Evolutionary conservation across 1,140 invertebrate genomes (phyloP), one percentile per base, ranked within the genome.

Genomic region (Nasonia vitripennis): DNA sequence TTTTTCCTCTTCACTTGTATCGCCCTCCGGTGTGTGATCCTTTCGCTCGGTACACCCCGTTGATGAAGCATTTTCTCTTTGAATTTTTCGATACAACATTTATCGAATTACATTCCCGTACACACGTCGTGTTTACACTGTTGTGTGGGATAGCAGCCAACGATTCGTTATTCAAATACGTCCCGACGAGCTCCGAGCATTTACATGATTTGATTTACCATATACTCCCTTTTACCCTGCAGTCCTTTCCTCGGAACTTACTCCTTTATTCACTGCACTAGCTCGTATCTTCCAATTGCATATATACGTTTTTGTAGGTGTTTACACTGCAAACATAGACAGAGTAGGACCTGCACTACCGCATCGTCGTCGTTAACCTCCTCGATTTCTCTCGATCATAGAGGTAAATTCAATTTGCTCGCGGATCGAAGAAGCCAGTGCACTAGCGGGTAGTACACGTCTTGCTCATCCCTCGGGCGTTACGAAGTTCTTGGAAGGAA

Each of bases 371-470:
- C 68, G 68, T 71, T 71, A 71, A 31, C 27, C 20, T 27, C 68
- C 20, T 70, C 67, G 67, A 70, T 70, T 27, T 31, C 4, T 31
- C 71, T 11, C 37, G 73, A 75, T 75, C 73, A 75, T 41, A 75
- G 31, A 75, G 14, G 34, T 34, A n/a, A 75, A 75, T 41, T 75
- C 20, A 45, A 75, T 75, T 75, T 45, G 37, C 27, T 10, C 73
- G 23, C 6, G 34, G 55, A 75, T 75, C 73, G 73, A 75, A 75
- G 11, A n/a, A 41, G 0, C 68, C 27, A 11, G 10, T 71, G 27
- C 68, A 71, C 31, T n/a, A n/a, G 68, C 17, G 68, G 9, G 12
- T 71, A 71, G 68, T 71, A 34, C 9, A 34, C 68, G 23, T 71
- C 68, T 71, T 12, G 70, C 70, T 11, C 70, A 70, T 27, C 70